A percentile compares a stretch with the other conserved stretches of the same genome.
These are phyloP conservation scores for Drosophila nebulosa DNA, from an alignment of 1,140 invertebrate genomes.

Conservation along the genomic window DNA sequence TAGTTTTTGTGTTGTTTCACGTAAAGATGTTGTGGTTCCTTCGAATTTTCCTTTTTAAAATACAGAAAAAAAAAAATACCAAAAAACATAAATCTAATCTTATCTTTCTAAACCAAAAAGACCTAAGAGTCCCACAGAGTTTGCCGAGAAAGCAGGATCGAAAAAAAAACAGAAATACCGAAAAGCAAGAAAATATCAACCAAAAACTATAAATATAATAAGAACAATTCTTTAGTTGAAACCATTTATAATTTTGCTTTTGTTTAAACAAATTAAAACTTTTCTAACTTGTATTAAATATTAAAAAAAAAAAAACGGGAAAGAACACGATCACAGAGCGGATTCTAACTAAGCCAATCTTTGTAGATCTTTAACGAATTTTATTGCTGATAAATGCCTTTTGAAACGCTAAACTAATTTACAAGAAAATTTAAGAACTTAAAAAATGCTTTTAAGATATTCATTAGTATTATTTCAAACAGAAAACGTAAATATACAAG, in stretches of 20 bases:
- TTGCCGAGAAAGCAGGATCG: constrained; percentile 81
- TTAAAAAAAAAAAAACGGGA: not conserved
- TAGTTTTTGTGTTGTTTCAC: constrained; percentile 49
- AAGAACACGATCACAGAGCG: not conserved
- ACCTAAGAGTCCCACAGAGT: constrained; percentile 47
- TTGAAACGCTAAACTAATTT: no score
- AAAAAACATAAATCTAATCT: constrained; percentile 50
- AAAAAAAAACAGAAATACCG: constrained; percentile 35
- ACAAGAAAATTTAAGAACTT: no score
- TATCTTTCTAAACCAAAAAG: constrained; percentile 33
- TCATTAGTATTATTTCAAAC: not conserved
- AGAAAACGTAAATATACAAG: not conserved
- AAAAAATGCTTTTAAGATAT: no score
- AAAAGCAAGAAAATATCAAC: not conserved
- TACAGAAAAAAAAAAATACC: constrained; percentile 34
- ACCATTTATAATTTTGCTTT: not conserved
- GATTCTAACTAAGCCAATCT: not conserved
- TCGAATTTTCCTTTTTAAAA: constrained; percentile 57
- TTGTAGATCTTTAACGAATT: not conserved
- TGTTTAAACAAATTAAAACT: not conserved
- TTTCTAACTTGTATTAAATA: not conserved
- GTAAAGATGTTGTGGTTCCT: constrained; percentile 73
- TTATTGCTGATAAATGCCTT: no score
- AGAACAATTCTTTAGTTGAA: constrained; percentile 16
- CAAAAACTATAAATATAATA: constrained; percentile 2